Base-by-base conservation (phyloP, 2,797 vertebrate genomes). In the Cyclura pinguis region DNA sequence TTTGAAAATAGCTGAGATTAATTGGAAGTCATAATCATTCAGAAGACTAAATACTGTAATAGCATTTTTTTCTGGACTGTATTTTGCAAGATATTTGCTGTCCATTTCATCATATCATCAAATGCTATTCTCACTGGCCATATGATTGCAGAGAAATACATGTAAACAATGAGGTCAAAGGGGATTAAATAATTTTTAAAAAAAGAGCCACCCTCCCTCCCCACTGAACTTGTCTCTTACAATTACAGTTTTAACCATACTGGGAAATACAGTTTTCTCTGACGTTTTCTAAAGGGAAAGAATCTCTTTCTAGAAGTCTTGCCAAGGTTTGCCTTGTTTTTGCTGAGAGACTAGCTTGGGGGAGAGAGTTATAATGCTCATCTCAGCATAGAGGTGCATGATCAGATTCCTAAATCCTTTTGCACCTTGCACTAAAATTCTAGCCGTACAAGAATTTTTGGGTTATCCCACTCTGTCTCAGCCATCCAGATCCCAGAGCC, bases 31-130 rank as follows among this genome's bases (percentile, higher is more conserved):
- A 80, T 50, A 80, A 88, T 88, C 93, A 38, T 89, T 92, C 80
- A 91, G 91, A 80, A 52, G 78, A 77, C 9, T 85, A 85, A 82
- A 35, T 62, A 90, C 86, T 10, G 4, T 52, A 80, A 59, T 22
- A 47, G 72, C 59, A 87, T 86, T n/a, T 77, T 90, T 73, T 27
- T 91, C 91, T 91, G 73, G 90, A 85, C 87, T 91, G 62, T 74
- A 42, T 73, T 95, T 91, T 67, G 24, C 89, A 78, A 84, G 87
- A 91, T 91, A 57, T 91, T 93, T 92, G 62, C 64, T 89, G 76
- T 57, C 38, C 38, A 73, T 73, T 57, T 73, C 69, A 86, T 77
- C 72, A 76, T 6, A 86, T 73, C 67, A 55, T 73, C 32, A 50
- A 55, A n/a, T 35, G 18, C 57, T 52, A 74, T 86, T 27, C 6